Evolutionary conservation across 2,888 invertebrate genomes (phyloP), one percentile per base, ranked within the genome.

Genomic region (Polylopha cassiicola): DNA sequence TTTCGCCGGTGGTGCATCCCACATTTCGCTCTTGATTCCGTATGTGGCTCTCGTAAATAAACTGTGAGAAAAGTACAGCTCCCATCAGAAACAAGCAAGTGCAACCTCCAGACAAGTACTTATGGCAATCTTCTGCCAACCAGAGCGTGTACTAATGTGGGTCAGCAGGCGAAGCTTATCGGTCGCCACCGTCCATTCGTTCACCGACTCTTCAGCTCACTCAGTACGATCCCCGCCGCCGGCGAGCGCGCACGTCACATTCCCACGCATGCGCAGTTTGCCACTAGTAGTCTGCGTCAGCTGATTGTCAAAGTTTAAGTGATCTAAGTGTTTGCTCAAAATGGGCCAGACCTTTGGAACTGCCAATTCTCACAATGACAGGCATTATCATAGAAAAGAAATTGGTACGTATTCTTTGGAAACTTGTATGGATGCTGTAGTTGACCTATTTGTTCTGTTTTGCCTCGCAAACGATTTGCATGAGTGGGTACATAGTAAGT

Each of bases 271-370:
- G 76, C 76, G 73, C 61, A 57, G 52, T 52, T n/a, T n/a, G n/a
- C n/a, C n/a, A n/a, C n/a, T n/a, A n/a, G 51, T 32, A 46, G 43
- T 29, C 36, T 26, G 55, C 52, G 50, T 64, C 76, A 74, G 74
- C 78, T 77, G 76, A 63, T 60, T 60, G 55, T 52, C 55, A 53
- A 20, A 20, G 11, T 17, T 13, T n/a, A 11, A 24, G 5, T 10
- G 2, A 62, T 47, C 3, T 8, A 16, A 34, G 27, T 30, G 24
- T 23, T 10, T 24, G 20, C 17, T 24, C 61, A 69, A 61, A 51
- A 86, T 86, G 86, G 86, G 86, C 45, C 86, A 86, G 52, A 72
- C 82, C 24, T 86, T 86, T 53, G 86, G 86, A 38, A 85, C 80
- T 14, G 74, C 81, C 39, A 79, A 74, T 47, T 81, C 85, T 18